Percentiles rank a stretch among this genome's conserved stretches.
Conservation (phyloP, 2,113 vertebrate genomes). For the Pseudorectes ferrugineus region DNA sequence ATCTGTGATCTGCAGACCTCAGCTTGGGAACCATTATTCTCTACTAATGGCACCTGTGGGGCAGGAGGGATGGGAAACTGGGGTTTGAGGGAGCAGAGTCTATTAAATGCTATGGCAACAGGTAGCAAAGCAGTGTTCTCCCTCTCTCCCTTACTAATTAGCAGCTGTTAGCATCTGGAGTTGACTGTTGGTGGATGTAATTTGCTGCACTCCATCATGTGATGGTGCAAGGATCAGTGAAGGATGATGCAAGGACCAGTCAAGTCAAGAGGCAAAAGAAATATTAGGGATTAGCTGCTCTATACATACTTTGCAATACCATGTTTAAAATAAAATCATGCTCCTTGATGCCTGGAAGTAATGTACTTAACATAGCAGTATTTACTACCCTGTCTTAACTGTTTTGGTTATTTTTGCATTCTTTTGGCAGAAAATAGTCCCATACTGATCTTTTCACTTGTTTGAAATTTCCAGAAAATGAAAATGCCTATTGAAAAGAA, state of each 20-base stretch:
- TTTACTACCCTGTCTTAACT: background rate
- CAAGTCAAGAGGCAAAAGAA: background rate
- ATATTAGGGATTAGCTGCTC: background rate
- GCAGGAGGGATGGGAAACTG: background rate
- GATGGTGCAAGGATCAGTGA: background rate
- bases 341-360: background rate
- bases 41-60: constrained; percentile 34
- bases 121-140: constrained; percentile 9
- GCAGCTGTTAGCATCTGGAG: constrained; percentile 29
- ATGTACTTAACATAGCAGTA: background rate
- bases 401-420: background rate
- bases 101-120: constrained; percentile 50
- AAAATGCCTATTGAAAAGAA: background rate
- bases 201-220: background rate
- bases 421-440: background rate
- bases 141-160: constrained; percentile 17
- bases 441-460: background rate
- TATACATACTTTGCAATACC: background rate
- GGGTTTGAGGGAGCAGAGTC: constrained; percentile 4
- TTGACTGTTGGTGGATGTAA: background rate
- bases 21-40: constrained; percentile 24
- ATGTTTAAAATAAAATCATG: background rate
- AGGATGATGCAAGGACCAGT: background rate
- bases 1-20: constrained; percentile 17
- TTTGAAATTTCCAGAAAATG: background rate